A percentile compares a stretch with the other conserved stretches of the same genome.
phyloP scores from a whole-genome alignment of 1,140 invertebrate genomes.

The Sycophila sp. region DNA sequence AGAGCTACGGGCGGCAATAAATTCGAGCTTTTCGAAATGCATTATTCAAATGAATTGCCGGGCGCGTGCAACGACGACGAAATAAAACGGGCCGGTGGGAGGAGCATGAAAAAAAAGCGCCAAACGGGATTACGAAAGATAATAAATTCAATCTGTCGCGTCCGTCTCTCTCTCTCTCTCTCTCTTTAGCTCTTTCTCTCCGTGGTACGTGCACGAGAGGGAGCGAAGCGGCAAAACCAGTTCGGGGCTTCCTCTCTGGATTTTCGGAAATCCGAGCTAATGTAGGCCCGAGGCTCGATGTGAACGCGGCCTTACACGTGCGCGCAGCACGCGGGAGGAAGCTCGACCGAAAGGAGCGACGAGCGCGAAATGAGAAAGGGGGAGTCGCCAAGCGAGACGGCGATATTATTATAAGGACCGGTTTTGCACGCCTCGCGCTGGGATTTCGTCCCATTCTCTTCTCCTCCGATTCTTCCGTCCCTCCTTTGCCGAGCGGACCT shows the following conservation, averaged over 20 bases:
- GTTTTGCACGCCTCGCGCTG: slow-evolving; percentile 37
- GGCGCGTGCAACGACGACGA: not conserved
- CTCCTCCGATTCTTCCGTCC: no score
- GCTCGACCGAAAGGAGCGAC: not conserved
- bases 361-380: slow-evolving; percentile 15
- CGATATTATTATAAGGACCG: slow-evolving; percentile 50
- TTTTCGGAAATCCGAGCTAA: slow-evolving; percentile 25
- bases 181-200: slow-evolving; percentile 29
- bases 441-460: slow-evolving; percentile 21
- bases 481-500: not conserved
- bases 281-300: no score
- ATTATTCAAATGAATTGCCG: slow-evolving; percentile 29
- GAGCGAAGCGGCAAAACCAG: not conserved
- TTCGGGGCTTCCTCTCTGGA: not conserved
- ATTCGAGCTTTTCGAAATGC: slow-evolving; percentile 31
- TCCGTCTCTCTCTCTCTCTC: not conserved
- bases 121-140: slow-evolving; percentile 36
- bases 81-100: slow-evolving; percentile 14
- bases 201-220: slow-evolving; percentile 16
- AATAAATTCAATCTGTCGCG: slow-evolving; percentile 30
- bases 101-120: not conserved
- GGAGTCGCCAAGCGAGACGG: slow-evolving; percentile 30
- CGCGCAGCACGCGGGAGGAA: no score
- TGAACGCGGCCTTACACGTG: not conserved
- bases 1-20: not conserved